Evolutionary conservation across 2,113 vertebrate species (phyloP), one percentile per base, ranked within the genome.

Genomic region (Proterorhinus semilunaris): DNA sequence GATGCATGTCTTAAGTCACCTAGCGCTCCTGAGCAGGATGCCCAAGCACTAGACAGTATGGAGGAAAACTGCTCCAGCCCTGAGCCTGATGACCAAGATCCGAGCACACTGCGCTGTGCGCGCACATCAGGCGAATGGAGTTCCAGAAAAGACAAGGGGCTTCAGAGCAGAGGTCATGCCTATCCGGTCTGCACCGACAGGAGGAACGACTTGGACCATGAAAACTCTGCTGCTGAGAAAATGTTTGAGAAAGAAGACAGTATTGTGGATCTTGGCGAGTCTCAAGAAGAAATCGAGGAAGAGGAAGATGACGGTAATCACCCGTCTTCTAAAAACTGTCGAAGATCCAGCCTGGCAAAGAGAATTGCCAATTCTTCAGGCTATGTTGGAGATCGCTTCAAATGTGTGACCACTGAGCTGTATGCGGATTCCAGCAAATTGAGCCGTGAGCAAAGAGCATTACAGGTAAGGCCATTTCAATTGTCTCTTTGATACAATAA

Each of bases 301-400:
- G 91, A 92, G 0, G 91, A 92, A 0, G 91, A 89, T 0, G 91
- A 92, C 0, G 89, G 82, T 55, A 54, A 76, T 65, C 87, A 90
- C 7, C 21, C 74, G n/a, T 88, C 83, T 52, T 75, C 95, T 66
- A 98, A 94, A 88, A 91, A 91, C 78, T 94, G 93, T 70, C 90
- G 87, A 62, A 84, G 78, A 80, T 92, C 92, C 72, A 92, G 92
- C 78, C 71, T 99, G 90, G 95, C 97, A 67, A 99, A 97, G 82
- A 93, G 98, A 86, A 99, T 99, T 0, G 98, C 97, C 16, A 99
- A 98, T 91, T 99, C 98, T 13, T 93, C 96, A 0, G 98, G 98
- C 92, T 99, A 96, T 2, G 98, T 99, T 89, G 98, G 98, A 72
- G 98, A 99, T 86, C 95, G 96, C 71, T 96, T 99, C 94, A 99